Conservation (phyloP, 2,113 vertebrate species). For the Barbus barbus region DNA sequence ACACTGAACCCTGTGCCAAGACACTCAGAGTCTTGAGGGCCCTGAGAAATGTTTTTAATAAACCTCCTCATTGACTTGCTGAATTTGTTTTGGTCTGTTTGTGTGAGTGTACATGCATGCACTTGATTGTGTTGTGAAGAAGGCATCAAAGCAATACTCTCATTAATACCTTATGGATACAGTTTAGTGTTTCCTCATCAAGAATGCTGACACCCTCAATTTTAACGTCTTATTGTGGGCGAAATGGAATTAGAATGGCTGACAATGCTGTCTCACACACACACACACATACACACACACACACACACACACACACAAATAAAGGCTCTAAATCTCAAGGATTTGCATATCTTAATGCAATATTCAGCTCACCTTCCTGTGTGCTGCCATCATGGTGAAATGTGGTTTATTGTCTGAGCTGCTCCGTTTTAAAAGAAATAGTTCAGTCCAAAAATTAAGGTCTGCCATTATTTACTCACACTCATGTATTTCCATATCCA, state of each 20-base stretch:
- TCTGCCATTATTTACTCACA: not conserved
- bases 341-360: slow-evolving; percentile 22
- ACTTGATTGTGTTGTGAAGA: not conserved
- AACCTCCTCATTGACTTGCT: not conserved
- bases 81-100: slow-evolving; percentile 20
- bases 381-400: not conserved
- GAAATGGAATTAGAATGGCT: slow-evolving; percentile 62
- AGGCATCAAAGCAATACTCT: slow-evolving; percentile 6
- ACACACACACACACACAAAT: not conserved
- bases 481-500: not conserved
- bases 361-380: not conserved
- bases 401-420: not conserved
- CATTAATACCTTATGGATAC: slow-evolving; percentile 8
- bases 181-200: slow-evolving; percentile 39
- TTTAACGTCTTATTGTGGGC: slow-evolving; percentile 57
- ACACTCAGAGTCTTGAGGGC: not conserved
- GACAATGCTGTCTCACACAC: slow-evolving; percentile 21
- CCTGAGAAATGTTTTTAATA: not conserved
- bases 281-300: not conserved
- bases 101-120: not conserved
- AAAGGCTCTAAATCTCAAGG: not conserved
- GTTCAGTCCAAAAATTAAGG: not conserved
- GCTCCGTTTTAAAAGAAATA: not conserved
- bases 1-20: too few relatives aligned
- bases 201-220: slow-evolving; percentile 54